phyloP scores from a whole-genome alignment of 2,797 vertebrate genomes.

The Bucorvus abyssinicus region DNA sequence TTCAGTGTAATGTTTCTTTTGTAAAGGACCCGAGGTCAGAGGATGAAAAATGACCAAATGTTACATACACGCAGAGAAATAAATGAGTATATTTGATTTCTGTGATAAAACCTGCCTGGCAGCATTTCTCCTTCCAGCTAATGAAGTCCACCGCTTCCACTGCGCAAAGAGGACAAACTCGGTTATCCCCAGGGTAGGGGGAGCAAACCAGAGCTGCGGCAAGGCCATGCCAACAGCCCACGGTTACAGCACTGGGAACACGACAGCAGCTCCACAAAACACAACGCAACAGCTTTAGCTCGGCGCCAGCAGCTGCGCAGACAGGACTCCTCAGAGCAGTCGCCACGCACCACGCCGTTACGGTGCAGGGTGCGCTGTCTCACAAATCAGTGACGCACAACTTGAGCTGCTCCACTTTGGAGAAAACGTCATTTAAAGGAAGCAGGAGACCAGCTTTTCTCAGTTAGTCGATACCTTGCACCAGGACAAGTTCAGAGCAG shows the following conservation, averaged over 20 bases:
- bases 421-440: neutral
- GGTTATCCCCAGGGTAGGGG: neutral
- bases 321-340: neutral
- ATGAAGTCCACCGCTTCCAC: neutral
- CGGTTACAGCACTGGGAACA: accelerated
- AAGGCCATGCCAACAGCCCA: neutral
- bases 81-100: neutral
- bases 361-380: accelerated
- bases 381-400: neutral
- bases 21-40: neutral
- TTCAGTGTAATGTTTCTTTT: neutral
- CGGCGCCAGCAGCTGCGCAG: accelerated
- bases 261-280: neutral
- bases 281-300: neutral
- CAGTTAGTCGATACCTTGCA: neutral
- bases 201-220: neutral
- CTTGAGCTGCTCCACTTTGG: neutral
- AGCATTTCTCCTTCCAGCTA: neutral
- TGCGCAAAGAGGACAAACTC: neutral
- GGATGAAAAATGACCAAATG: neutral
- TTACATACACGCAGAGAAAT: neutral
- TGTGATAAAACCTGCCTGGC: neutral
- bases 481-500: neutral
- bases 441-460: neutral
- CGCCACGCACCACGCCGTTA: neutral